Evolutionary conservation across 2,888 invertebrate species (phyloP).

Genomic region (Tipula vernalis): DNA sequence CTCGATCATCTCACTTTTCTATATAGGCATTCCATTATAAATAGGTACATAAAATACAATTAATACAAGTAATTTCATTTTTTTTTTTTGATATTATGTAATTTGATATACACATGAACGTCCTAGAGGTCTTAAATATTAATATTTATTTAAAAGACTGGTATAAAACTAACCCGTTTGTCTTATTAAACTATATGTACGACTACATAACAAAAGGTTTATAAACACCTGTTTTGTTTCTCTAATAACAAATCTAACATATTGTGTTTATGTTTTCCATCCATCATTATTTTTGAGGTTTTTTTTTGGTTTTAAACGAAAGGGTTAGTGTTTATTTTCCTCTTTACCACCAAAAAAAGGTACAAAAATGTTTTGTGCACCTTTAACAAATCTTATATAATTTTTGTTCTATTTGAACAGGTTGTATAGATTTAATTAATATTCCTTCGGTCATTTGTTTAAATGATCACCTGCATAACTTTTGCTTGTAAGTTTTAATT

Average conservation of each 20-base stretch:
- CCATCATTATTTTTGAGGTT: slow-evolving; percentile 4
- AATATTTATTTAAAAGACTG: not conserved
- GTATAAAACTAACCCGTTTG: not conserved
- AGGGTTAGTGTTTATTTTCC: slow-evolving; percentile 4
- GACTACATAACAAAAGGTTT: not conserved
- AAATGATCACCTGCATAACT: not conserved
- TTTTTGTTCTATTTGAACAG: not conserved
- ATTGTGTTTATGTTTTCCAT: not conserved
- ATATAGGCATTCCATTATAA: not conserved
- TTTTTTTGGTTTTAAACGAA: not conserved
- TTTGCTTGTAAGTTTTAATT: not conserved
- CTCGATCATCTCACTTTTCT: not conserved
- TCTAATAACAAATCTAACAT: slow-evolving; percentile 4
- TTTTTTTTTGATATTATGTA: not conserved
- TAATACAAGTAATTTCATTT: not conserved
- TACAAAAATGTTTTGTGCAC: not conserved
- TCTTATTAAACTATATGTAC: not conserved
- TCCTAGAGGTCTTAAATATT: not conserved
- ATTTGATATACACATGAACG: not conserved
- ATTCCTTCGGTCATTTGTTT: not conserved
- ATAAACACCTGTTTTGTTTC: not conserved
- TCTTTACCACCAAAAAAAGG: not conserved
- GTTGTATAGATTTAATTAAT: not conserved
- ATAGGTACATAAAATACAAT: not conserved
- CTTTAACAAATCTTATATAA: not conserved